Conservation (phyloP, 2,113 vertebrate genomes). For the Ondatra zibethicus region DNA sequence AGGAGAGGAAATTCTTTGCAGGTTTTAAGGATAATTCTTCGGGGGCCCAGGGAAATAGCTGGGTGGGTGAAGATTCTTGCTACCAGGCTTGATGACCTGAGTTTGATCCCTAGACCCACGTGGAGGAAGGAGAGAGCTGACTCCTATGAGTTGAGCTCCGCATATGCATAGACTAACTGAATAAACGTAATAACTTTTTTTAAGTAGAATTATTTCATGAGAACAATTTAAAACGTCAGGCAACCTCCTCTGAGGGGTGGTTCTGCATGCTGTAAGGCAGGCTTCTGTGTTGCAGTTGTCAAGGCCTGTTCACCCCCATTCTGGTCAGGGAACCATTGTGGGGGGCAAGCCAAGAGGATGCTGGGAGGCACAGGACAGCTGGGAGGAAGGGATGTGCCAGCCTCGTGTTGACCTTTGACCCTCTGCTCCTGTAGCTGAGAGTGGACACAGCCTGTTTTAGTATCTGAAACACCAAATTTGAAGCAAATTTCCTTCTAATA, state of each 20-base stretch:
- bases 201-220: not conserved
- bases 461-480: slow-evolving; percentile 16
- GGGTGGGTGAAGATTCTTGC: not conserved
- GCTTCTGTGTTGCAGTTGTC: not conserved
- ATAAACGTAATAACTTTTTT: not conserved
- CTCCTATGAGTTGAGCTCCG: not conserved
- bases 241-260: not conserved
- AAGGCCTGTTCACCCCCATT: not conserved
- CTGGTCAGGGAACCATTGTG: not conserved
- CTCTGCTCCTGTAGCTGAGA: not conserved
- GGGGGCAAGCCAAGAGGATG: not conserved
- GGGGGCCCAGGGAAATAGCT: not conserved
- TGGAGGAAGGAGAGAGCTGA: not conserved
- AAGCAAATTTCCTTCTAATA: not conserved
- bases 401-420: not conserved
- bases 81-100: not conserved
- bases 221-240: not conserved
- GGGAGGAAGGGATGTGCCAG: not conserved
- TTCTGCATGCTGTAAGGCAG: not conserved
- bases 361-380: not conserved
- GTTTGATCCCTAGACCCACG: not conserved
- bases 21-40: not conserved
- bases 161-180: not conserved
- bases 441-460: not conserved
- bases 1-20: not conserved